These are phyloP conservation scores for Rhopalosiphum padi DNA, from an alignment of 1,140 invertebrate species.

Conservation along the genomic window DNA sequence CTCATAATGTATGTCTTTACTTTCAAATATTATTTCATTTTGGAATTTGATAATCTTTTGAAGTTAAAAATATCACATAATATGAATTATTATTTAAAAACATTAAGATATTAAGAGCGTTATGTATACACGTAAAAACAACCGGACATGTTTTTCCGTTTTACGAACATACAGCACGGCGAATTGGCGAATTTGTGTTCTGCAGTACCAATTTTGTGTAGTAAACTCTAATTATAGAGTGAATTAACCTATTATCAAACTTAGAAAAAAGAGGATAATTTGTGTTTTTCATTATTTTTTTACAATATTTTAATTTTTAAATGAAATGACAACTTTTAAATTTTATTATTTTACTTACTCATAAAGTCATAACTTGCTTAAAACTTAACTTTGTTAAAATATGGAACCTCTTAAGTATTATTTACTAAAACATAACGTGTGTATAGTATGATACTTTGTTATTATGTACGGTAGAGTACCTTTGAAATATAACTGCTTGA, in stretches of 20 bases:
- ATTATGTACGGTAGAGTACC: neutral
- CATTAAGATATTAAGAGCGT: neutral
- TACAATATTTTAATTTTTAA: neutral
- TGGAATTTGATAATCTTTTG: neutral
- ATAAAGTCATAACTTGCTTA: neutral
- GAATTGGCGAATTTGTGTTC: neutral
- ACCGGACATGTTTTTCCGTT: neutral
- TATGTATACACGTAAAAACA: neutral
- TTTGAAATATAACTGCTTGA: neutral
- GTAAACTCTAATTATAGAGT: neutral
- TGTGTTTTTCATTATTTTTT: neutral
- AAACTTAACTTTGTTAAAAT: no score
- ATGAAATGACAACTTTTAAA: neutral
- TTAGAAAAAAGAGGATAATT: neutral
- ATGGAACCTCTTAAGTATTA: neutral
- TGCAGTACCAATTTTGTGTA: neutral
- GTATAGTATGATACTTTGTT: neutral
- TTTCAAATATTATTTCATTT: neutral
- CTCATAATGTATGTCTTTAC: neutral
- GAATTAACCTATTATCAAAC: neutral
- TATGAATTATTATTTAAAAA: neutral
- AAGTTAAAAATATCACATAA: neutral
- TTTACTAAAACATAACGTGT: neutral
- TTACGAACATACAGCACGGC: neutral
- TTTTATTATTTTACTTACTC: neutral